phyloP scores from a whole-genome alignment of 2,113 vertebrate genomes.

The Macaca nemestrina region DNA sequence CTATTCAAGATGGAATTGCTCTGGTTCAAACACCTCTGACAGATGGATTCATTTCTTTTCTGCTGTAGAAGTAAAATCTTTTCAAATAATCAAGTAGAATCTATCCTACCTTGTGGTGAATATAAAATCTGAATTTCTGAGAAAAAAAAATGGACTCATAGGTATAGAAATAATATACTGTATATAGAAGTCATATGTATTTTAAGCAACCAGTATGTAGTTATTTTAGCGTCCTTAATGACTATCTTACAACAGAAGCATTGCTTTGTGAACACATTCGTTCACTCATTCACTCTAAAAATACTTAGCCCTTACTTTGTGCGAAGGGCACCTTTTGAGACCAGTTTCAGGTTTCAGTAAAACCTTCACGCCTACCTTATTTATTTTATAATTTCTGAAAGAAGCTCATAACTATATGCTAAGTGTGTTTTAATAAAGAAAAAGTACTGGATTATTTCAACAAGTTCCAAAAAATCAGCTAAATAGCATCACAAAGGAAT shows the following conservation, averaged over 20 bases:
- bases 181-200: neutral
- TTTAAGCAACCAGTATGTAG: neutral
- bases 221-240: neutral
- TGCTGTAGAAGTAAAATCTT: neutral
- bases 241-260: neutral
- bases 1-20: too few relatives aligned
- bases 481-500: neutral
- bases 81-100: neutral
- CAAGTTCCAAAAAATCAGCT: neutral
- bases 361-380: neutral
- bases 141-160: neutral
- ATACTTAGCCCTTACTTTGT: neutral
- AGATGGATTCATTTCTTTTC: neutral
- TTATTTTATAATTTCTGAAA: neutral
- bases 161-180: neutral
- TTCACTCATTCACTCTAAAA: neutral
- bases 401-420: neutral
- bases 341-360: neutral
- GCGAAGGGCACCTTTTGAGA: neutral
- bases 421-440: neutral
- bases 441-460: neutral
- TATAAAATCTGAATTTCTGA: neutral
- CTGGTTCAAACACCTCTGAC: too few relatives aligned
- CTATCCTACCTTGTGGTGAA: neutral
- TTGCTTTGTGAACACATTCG: neutral